phyloP scores from a whole-genome alignment of 2,888 invertebrate genomes.

The Ophion ventricosus region DNA sequence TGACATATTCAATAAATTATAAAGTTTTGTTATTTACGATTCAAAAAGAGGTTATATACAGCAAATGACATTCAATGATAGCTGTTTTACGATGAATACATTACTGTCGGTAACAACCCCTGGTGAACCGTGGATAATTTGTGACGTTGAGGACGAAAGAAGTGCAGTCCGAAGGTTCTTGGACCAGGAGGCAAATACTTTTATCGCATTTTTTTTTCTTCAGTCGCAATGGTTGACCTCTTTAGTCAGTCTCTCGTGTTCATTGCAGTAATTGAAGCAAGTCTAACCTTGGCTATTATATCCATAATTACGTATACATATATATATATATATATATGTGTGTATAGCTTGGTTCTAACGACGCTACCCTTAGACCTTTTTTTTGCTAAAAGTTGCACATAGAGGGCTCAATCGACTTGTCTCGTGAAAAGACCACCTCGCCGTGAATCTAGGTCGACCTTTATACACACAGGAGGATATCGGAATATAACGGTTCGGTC shows the following conservation, averaged over 20 bases:
- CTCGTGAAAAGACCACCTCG: constrained; percentile 44
- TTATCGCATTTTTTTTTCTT: constrained; percentile 26
- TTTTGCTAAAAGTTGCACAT: constrained; percentile 51
- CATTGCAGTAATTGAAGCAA: constrained; percentile 38
- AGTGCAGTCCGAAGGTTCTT: constrained; percentile 2
- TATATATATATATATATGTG: not conserved
- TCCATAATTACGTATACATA: too few species aligned
- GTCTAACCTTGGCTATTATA: constrained; percentile 10
- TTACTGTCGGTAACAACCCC: too few species aligned
- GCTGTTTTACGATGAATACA: too few species aligned
- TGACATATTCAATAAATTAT: too few species aligned
- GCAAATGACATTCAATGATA: too few species aligned
- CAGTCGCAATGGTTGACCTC: constrained; percentile 38
- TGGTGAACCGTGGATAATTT: constrained; percentile 27
- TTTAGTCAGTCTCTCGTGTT: constrained; percentile 53
- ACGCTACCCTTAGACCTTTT: constrained; percentile 32
- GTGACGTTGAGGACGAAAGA: constrained; percentile 2
- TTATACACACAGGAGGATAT: constrained; percentile 34
- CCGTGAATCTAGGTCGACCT: constrained; percentile 61
- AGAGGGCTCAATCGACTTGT: constrained; percentile 48
- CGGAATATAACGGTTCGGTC: constrained; percentile 32
- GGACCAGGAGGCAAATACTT: constrained; percentile 24
- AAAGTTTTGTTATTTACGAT: too few species aligned
- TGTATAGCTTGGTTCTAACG: not conserved
- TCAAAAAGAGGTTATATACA: not conserved